These are phyloP conservation scores for Piliocolobus tephrosceles DNA, from an alignment of 2,113 vertebrate genomes.

Conservation along the genomic window DNA sequence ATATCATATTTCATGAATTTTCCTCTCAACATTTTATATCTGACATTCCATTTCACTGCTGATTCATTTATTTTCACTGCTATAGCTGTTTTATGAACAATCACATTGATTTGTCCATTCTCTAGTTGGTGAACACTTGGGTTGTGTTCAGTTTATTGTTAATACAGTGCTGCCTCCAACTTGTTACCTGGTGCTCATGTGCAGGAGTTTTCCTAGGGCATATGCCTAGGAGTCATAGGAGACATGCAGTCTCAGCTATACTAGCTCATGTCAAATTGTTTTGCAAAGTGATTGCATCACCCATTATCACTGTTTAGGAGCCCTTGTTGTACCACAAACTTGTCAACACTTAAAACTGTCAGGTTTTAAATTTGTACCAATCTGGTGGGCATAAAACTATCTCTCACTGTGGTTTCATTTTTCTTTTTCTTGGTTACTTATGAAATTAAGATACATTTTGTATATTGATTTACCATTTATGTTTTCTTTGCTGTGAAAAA, in stretches of 20 bases:
- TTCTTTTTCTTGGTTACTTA: slow-evolving; percentile 16
- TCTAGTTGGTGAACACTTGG: neutral
- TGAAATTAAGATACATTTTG: neutral
- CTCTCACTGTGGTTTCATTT: neutral
- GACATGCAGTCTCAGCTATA: neutral
- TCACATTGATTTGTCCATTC: neutral
- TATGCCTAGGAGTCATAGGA: neutral
- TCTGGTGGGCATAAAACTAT: neutral
- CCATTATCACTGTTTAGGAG: neutral
- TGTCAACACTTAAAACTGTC: neutral
- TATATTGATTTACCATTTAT: neutral
- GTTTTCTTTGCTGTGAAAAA: neutral
- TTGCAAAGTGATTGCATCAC: neutral
- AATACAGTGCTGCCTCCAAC: neutral
- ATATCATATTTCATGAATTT: neutral
- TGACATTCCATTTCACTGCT: neutral
- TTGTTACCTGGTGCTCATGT: neutral
- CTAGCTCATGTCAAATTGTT: neutral
- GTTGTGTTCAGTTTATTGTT: neutral
- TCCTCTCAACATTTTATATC: neutral
- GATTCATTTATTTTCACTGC: neutral
- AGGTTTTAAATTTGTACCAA: neutral
- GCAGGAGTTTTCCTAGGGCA: neutral
- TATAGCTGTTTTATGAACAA: neutral
- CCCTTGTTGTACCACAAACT: neutral